Base-by-base conservation (phyloP, 2,113 vertebrate species). In the Lathamus discolor region DNA sequence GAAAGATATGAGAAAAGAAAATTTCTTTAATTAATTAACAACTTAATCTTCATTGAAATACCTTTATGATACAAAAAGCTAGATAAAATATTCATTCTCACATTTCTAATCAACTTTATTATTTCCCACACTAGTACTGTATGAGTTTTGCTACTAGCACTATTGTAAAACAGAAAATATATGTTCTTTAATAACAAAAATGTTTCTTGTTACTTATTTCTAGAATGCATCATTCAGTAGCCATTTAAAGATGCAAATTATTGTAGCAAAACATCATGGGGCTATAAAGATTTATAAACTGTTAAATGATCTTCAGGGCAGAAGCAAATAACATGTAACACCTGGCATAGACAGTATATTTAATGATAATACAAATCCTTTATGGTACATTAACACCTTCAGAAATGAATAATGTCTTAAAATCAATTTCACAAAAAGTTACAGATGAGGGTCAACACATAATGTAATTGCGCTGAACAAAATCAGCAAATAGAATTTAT, bases 331-430 rank as follows among this genome's bases (percentile, higher is more conserved):
- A 95, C 88, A 96, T 95, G 97, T 94, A 98, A 97, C 97, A 98
- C 94, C 97, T 98, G 97, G 96, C 88, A 48, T 11, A 96, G 95
- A 97, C 95, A 94, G 90, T 96, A 96, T 94, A 93, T 97, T 97
- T 97, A 98, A 97, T 7, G 88, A 96, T 96, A 97, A 97, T 94
- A 95, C 93, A 96, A 96, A 97, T 98, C 68, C 94, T 98, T 97
- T 97, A 97, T 96, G 97, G 97, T 97, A 97, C 97, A 98, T 98
- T 97, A 98, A 84, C 95, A 96, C 88, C 78, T 97, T 97, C 96
- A 97, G 93, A 97, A 98, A 98, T 97, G 97, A 98, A 41, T 97
- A 98, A 98, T 98, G 95, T 96, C 54, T 87, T 93, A 93, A 96
- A 95, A 97, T 97, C 95, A 95, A 75, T 95, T 94, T 83, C 93